Base-by-base conservation (phyloP, 23 tunicate species). In the Pegea sp. region DNA sequence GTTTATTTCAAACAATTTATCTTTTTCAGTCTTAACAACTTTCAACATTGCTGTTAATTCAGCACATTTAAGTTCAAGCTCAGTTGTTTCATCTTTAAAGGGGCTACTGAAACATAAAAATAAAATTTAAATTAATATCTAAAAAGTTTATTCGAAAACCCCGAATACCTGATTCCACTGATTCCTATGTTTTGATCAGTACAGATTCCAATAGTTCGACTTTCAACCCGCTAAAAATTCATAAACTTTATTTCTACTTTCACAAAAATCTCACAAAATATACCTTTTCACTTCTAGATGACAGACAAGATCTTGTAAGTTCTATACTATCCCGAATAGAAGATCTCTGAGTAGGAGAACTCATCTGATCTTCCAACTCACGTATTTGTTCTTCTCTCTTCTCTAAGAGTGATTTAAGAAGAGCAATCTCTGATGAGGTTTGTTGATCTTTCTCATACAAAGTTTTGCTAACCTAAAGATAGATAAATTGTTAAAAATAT, bases 331-430 rank as follows among this genome's bases (percentile, higher is more conserved):
- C 46, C 16, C 46, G 46, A 8, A 38, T 38, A 16, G 11, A 8
- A 16, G 16, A 11, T 38, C 13, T 8, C 16, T 11, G 16, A 11
- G 46, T 38, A 11, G 16, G 11, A 38, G 13, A 8, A 8, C 16
- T 38, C 13, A 8, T 38, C 16, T 38, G 53, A 18, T 58, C 61
- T 58, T 84, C 86, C 33, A 73, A 44, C 27, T 73, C 66, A 32
- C 54, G 54, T 26, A 84, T 49, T 56, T 64, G 44, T 3, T 49
- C 31, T 13, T 84, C 95, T 4, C 76, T 61, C 30, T 74, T 76
- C 20, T 29, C 53, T 1, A 84, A 60, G 22, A 74, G 31, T 52
- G 53, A 50, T 31, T 70, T 72, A 3, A 84, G 26, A n/a, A 44
- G 25, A 1, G 48, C 2, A 19, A 74, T 50, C 58, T 84, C 86